Conservation (phyloP, 2,797 vertebrate species). For the Galago senegalensis region DNA sequence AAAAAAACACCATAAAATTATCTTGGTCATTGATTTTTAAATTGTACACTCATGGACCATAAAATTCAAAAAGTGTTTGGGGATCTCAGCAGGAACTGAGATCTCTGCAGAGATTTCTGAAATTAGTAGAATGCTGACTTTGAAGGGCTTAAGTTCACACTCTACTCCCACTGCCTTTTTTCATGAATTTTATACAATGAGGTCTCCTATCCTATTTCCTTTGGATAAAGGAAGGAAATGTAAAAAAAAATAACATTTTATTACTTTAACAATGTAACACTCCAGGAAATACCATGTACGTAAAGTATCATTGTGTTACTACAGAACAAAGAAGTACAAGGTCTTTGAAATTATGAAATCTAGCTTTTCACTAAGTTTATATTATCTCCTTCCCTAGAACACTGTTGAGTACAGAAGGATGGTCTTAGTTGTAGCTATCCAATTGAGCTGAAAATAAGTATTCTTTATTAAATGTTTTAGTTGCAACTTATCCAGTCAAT, state of each 20-base stretch:
- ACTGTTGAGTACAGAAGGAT: not conserved
- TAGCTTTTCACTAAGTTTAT: not conserved
- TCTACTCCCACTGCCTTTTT: not conserved
- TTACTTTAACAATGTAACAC: not conserved
- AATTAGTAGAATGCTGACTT: not conserved
- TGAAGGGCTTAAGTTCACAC: not conserved
- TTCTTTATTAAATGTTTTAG: slow-evolving; percentile 32
- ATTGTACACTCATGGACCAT: not conserved
- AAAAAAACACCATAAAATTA: not conserved
- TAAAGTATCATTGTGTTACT: not conserved
- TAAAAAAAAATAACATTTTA: not conserved
- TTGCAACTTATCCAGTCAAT: not conserved
- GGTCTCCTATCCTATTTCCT: not conserved
- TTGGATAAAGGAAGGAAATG: not conserved
- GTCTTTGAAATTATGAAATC: not conserved
- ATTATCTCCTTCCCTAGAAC: not conserved
- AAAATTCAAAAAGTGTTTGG: not conserved
- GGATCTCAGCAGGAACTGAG: not conserved
- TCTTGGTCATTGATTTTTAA: not conserved
- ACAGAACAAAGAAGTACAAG: not conserved
- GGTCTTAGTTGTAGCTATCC: not conserved
- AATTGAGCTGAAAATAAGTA: not conserved
- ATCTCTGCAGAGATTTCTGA: not conserved
- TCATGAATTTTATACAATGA: not conserved
- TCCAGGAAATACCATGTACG: not conserved